Evolutionary conservation across 2,888 invertebrate species (phyloP), one percentile per base, ranked within the genome.

Genomic region (Ophraella communa): DNA sequence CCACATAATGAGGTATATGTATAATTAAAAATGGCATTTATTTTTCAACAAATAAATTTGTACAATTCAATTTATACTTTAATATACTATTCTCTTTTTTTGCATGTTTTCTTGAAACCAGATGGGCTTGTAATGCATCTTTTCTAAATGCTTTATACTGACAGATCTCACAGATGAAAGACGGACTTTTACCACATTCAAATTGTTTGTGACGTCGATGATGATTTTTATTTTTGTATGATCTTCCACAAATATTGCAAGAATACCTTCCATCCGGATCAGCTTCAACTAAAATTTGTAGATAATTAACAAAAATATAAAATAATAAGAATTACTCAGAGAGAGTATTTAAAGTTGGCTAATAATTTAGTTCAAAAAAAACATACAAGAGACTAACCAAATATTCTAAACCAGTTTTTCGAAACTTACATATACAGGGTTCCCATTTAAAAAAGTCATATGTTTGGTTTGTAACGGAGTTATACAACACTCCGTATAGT

Each of bases 61-160:
- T 4, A 14, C 1, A 39, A 17, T 14, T 17, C 4, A 3, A 20
- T n/a, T n/a, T n/a, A n/a, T n/a, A n/a, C n/a, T n/a, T n/a, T 11
- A 47, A 21, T n/a, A 23, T 1, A 1, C 45, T 47, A 21, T 10
- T 21, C 11, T 47, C 10, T 21, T 47, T n/a, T 23, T 52, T 27
- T 8, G 44, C 8, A 14, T 60, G 60, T 30, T 21, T 60, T n/a
- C 52, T 60, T n/a, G 52, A 44, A 4, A 52, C 27, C 4, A 52
- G 10, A 39, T 60, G 60, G 10, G 30, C n/a, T 17, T 27, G 24
- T 27, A 60, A 44, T 11, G 39, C 30, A 30, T 73, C 70, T 35
- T 71, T 69, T 54, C 72, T 58, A 21, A 44, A 66, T 44, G 69
- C 68, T 53, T 65, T 71, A 54, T 71, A 73, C 5, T 65, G 42